Percentiles rank a stretch among this genome's conserved stretches.
phyloP scores from a whole-genome alignment of 2,797 vertebrate genomes.

The Acipenser transmontanus region DNA sequence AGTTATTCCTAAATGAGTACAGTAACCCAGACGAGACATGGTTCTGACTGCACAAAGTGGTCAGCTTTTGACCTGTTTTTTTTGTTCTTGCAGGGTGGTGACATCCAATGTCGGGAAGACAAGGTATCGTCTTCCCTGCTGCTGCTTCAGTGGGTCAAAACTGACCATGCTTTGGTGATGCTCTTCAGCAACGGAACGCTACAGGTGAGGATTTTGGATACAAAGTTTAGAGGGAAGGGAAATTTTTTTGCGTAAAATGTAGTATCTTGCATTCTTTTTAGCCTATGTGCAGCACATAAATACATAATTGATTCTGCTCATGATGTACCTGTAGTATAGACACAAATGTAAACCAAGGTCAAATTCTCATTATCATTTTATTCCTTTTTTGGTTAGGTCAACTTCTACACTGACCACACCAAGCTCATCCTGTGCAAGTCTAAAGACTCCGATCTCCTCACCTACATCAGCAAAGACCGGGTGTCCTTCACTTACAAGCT shows the following conservation, averaged over 20 bases:
- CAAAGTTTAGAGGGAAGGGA: too few species aligned
- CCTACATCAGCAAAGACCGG: slow-evolving; percentile 87
- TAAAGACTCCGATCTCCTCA: slow-evolving; percentile 78
- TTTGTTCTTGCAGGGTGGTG: slow-evolving; percentile 71
- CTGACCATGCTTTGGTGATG: slow-evolving; percentile 91
- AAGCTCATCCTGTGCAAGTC: slow-evolving; percentile 91
- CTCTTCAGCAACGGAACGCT: slow-evolving; percentile 90
- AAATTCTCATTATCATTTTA: too few species aligned
- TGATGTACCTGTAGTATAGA: too few species aligned
- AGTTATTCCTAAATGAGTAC: too few species aligned
- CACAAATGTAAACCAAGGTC: too few species aligned
- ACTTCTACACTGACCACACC: slow-evolving; percentile 95
- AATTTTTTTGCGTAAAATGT: too few species aligned
- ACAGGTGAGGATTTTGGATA: slow-evolving; percentile 61
- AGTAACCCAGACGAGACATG: not conserved
- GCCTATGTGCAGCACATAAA: too few species aligned
- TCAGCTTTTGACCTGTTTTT: not conserved
- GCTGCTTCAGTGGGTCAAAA: slow-evolving; percentile 95
- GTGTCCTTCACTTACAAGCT: slow-evolving; percentile 83
- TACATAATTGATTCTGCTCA: too few species aligned
- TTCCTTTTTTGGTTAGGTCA: slow-evolving; percentile 62
- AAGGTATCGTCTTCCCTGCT: slow-evolving; percentile 51
- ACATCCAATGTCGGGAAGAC: slow-evolving; percentile 65
- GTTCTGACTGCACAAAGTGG: not conserved
- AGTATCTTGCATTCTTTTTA: too few species aligned